Evolutionary conservation across 2,113 vertebrate genomes (phyloP).

Genomic region (Macaca mulatta): DNA sequence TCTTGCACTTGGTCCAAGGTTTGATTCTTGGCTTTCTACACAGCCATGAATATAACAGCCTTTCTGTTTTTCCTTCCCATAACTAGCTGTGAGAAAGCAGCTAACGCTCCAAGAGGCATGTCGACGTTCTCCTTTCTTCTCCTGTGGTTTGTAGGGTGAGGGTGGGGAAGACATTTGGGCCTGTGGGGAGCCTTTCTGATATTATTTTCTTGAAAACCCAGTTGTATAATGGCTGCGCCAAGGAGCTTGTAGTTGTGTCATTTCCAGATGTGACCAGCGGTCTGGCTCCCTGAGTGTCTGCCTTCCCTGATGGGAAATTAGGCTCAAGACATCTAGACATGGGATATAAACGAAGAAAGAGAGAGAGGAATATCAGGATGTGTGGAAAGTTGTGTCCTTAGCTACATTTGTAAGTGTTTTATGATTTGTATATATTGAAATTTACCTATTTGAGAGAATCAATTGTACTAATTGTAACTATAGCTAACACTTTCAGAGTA

Average conservation of each 20-base stretch:
- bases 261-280: neutral
- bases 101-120: neutral
- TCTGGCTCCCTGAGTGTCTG: neutral
- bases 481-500: neutral
- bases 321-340: neutral
- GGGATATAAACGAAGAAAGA: neutral
- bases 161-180: neutral
- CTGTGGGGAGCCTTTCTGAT: neutral
- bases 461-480: neutral
- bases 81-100: constrained; percentile 23
- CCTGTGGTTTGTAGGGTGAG: neutral
- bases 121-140: constrained; percentile 25
- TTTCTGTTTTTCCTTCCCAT: constrained; percentile 26
- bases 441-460: neutral
- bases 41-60: neutral
- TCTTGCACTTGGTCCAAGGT: neutral
- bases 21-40: constrained; percentile 10
- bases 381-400: neutral
- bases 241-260: neutral
- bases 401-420: neutral
- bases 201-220: neutral
- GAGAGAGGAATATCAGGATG: neutral
- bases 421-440: neutral
- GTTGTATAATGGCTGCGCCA: neutral
- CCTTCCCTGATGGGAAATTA: neutral